phyloP scores from a whole-genome alignment of 53 echinoderm and acorn worm genomes.

The Arbacia lixula region DNA sequence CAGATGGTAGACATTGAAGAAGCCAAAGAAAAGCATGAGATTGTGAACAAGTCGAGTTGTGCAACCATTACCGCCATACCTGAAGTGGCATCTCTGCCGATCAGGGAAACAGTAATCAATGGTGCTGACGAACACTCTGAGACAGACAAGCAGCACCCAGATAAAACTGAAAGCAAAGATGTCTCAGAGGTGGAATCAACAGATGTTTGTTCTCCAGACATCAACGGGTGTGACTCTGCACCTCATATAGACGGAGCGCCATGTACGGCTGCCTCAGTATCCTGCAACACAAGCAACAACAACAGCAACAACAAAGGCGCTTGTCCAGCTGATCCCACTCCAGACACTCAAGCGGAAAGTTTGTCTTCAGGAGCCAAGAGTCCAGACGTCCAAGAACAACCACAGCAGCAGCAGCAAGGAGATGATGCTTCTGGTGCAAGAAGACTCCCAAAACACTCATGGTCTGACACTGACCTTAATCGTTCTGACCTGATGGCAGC shows the following conservation, averaged over 20 bases:
- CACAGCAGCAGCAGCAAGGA: background rate
- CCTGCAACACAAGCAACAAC: slow-evolving; percentile 37
- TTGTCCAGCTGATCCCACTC: background rate
- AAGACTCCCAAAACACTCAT: slow-evolving; percentile 32
- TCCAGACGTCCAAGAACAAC: no score
- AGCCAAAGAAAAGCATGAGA: background rate
- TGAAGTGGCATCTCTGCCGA: slow-evolving; percentile 29
- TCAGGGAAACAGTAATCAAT: slow-evolving; percentile 54
- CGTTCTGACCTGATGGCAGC: slow-evolving; percentile 46
- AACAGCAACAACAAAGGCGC: background rate
- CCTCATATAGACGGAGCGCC: background rate
- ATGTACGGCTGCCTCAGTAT: slow-evolving; percentile 7
- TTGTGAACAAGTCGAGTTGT: slow-evolving; percentile 41
- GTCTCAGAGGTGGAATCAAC: background rate
- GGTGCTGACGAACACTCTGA: slow-evolving; percentile 29
- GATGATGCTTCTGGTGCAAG: background rate
- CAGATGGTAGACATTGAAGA: slow-evolving; percentile 54
- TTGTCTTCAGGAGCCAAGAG: background rate
- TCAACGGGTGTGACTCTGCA: background rate
- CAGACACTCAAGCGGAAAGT: background rate
- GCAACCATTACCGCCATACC: slow-evolving; percentile 40
- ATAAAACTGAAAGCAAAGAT: background rate
- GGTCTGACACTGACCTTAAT: slow-evolving; percentile 55
- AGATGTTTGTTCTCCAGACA: background rate
- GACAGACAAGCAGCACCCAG: background rate